Evolutionary conservation across 2,888 invertebrate genomes (phyloP), one percentile per base, ranked within the genome.

Genomic region (Hydraecia micacea): DNA sequence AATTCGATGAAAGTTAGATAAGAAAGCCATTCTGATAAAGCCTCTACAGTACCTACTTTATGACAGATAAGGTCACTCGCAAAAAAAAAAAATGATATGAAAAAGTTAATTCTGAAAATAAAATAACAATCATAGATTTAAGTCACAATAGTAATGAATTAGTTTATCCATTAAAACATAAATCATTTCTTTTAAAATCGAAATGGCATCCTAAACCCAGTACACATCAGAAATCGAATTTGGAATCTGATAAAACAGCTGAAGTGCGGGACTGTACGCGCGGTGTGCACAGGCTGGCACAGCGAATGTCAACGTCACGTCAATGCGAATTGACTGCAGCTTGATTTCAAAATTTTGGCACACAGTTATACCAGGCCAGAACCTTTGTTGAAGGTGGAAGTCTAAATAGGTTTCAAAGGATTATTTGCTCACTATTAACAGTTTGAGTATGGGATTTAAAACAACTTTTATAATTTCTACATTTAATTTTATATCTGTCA

Each of bases 331-430:
- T 46, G 18, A 49, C 70, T 39, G 36, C 13, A 70, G 55, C 4
- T 70, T 49, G 55, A 78, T 78, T 69, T 55, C 46, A 65, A 28
- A 77, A 65, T 70, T 39, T 78, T 55, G 55, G 4, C 25, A 65
- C 18, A n/a, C 55, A 65, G 36, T 18, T 8, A 32, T 42, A 68
- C 15, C 25, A 60, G 0, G 21, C 21, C 46, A 36, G n/a, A 66
- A 46, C 28, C 28, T 39, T 39, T 58, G 15, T 21, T 25, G 49
- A 39, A 49, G 60, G 13, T 18, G 6, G 8, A 2, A 18, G 4
- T 46, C 21, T 28, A 46, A n/a, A 32, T 67, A 55, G n/a, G 49
- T 72, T 28, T 15, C 1, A 72, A 28, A 52, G 49, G 49, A 32
- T 65, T 36, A 7, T 46, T 21, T n/a, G 25, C 6, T 68, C 32